Percentiles rank a stretch among this genome's conserved stretches.
These are phyloP conservation scores for Helicoverpa zea DNA, from an alignment of 1,140 invertebrate species.

Conservation along the genomic window DNA sequence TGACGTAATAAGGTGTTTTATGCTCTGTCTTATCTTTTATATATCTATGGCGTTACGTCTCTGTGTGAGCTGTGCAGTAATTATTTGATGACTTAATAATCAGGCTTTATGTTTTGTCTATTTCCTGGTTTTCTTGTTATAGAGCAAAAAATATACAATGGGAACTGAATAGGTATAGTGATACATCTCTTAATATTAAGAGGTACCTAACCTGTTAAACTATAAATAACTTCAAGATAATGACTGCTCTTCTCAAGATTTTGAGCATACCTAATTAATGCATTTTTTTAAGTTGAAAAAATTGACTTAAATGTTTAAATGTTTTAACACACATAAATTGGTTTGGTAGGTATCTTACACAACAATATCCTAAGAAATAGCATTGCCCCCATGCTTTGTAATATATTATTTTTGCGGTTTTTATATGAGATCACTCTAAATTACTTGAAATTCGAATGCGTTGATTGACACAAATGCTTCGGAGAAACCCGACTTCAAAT, in stretches of 20 bases:
- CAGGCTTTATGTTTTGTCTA: conserved; percentile 3
- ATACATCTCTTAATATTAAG: too few relatives aligned
- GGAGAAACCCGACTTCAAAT: background rate
- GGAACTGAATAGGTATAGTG: too few relatives aligned
- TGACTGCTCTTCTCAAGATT: too few relatives aligned
- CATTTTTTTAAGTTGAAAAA: too few relatives aligned
- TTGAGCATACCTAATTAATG: too few relatives aligned
- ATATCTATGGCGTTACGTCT: background rate
- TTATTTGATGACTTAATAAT: conserved; percentile 32
- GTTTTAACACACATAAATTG: too few relatives aligned
- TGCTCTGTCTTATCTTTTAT: background rate
- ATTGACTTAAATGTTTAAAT: too few relatives aligned
- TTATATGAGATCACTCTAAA: background rate
- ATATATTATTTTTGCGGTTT: background rate
- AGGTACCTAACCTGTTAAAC: too few relatives aligned
- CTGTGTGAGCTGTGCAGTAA: conserved; percentile 12
- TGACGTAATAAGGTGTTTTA: conserved; percentile 9
- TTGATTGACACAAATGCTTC: background rate
- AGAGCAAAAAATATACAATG: too few relatives aligned
- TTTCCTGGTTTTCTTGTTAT: background rate
- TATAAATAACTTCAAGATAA: too few relatives aligned
- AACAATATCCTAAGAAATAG: background rate
- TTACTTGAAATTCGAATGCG: background rate
- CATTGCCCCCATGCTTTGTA: background rate
- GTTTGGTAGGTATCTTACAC: too few relatives aligned